Evolutionary conservation across 1,140 invertebrate species (phyloP).

Genomic region (Heliconius hermathena): DNA sequence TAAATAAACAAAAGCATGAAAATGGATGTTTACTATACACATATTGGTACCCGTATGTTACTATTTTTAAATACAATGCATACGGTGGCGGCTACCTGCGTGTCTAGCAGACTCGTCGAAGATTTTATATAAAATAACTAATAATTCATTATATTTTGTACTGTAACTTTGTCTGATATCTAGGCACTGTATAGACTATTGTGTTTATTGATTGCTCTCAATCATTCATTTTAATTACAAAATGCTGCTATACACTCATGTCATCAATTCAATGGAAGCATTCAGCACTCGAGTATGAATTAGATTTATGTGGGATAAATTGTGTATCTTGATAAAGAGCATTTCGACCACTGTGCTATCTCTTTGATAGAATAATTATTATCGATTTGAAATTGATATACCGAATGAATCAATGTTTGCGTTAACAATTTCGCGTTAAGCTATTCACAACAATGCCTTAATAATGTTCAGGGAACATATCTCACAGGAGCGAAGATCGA

Average conservation of each 20-base stretch:
- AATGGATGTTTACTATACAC: background rate
- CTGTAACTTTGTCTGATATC: no score
- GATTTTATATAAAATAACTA: no score
- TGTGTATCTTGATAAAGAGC: background rate
- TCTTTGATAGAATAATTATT: background rate
- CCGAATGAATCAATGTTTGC: background rate
- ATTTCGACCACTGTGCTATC: background rate
- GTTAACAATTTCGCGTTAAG: background rate
- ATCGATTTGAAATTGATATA: background rate
- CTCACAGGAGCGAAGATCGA: slow-evolving; percentile 21
- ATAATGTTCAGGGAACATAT: background rate
- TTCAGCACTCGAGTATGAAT: background rate
- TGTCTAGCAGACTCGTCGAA: no score
- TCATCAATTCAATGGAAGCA: background rate
- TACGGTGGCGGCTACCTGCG: no score
- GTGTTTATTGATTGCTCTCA: no score
- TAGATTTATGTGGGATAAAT: slow-evolving; percentile 2
- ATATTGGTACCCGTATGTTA: background rate
- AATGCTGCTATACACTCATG: background rate
- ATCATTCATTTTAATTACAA: background rate
- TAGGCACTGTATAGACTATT: no score
- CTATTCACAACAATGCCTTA: slow-evolving; percentile 9
- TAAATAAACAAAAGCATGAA: no score
- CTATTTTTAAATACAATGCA: background rate
- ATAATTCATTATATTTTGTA: no score